Base-by-base conservation (phyloP, 2,797 vertebrate species). In the Neosilurus mollespiculum region DNA sequence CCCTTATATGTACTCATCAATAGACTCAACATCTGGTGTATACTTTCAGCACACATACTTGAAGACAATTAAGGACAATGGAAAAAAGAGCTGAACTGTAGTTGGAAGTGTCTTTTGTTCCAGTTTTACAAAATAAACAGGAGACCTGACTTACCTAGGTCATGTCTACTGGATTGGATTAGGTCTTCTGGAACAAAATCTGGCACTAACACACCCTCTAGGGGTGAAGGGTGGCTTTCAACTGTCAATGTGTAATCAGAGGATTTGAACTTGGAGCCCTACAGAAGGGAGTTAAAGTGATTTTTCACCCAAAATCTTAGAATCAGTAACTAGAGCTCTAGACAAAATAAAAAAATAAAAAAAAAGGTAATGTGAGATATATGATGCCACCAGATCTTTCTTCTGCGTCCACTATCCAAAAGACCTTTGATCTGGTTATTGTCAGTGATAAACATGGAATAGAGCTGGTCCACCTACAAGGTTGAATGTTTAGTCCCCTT, bases 21-120 rank as follows among this genome's bases (percentile, higher is more conserved):
- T 49, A 67, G 49, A 49, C 43, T 24, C 30, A 64, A 62, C 83
- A 20, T 81, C 79, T 81, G 83, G 83, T 81, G 78, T 84, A 84
- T 84, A 84, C 70, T 66, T 61, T 49, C 10, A 4, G 26, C 26
- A 6, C 62, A 77, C 16, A 9, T 37, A 81, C 79, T 81, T 84
- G 83, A 84, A 77, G 83, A 81, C 65, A 15, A 43, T 61, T 53
- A 51, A 18, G 54, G 67, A 72, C 43, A 24, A 62, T 34, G 62
- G 79, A 2, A 61, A 62, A 76, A 49, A n/a, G 43, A 24, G 9
- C 62, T 12, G 18, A 59, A 34, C 16, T 37, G 22, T 18, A 59
- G 37, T 43, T 43, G 30, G 11, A n/a, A 59, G 73, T 59, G 64
- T 9, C 16, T 70, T 77, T 83, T 70, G 82, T 61, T 70, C 20